Evolutionary conservation across 2,888 invertebrate species (phyloP).

Genomic region (Acronicta psi): DNA sequence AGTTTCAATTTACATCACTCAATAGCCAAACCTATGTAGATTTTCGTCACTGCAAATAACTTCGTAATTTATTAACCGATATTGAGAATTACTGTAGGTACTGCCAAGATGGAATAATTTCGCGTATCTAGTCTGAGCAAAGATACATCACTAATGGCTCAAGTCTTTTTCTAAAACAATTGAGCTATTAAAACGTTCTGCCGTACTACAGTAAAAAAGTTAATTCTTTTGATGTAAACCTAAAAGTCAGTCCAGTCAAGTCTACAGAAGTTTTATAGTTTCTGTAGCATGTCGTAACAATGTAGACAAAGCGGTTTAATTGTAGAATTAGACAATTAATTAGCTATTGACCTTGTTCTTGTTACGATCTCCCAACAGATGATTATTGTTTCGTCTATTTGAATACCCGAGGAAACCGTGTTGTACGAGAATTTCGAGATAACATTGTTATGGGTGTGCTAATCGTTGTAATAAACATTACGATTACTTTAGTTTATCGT

Average conservation of each 20-base stretch:
- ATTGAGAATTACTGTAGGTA: no score
- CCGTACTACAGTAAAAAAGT: no score
- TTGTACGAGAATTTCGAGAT: conserved; percentile 39
- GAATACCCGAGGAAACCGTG: conserved; percentile 36
- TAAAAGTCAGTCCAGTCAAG: no score
- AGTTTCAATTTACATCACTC: conserved; percentile 4
- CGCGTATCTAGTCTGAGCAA: no score
- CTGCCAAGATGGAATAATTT: no score
- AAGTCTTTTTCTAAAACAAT: no score
- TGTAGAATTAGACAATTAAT: conserved; percentile 42
- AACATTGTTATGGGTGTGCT: conserved; percentile 43
- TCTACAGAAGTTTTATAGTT: neutral
- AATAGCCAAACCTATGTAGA: no score
- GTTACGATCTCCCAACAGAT: conserved; percentile 43
- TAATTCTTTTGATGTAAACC: no score
- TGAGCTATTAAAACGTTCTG: no score
- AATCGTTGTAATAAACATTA: conserved; percentile 45
- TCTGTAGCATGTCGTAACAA: conserved; percentile 2
- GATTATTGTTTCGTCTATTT: conserved; percentile 41
- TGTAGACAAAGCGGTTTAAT: conserved; percentile 15
- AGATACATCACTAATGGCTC: no score
- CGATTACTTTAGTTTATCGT: conserved; percentile 23
- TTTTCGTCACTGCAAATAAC: no score
- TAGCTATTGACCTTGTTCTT: conserved; percentile 52
- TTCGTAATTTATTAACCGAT: no score